These are phyloP conservation scores for Holothuria glaberrima DNA, from an alignment of 35 echinoderm and acorn worm species.

Conservation along the genomic window DNA sequence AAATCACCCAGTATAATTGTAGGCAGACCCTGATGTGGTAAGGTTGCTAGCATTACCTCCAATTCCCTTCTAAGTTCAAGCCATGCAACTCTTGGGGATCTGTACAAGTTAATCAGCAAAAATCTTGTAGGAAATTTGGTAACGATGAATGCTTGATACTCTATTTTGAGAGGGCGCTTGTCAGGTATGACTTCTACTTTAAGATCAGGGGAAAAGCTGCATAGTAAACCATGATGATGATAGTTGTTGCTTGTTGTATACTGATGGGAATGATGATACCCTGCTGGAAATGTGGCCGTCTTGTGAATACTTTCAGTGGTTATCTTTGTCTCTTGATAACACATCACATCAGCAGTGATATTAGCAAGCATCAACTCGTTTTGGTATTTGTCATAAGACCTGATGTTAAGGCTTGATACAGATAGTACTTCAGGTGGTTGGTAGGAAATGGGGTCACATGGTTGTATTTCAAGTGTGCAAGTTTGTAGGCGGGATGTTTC, in stretches of 20 bases:
- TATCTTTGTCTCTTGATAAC: conserved; percentile 27
- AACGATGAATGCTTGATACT: neutral
- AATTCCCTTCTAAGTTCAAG: neutral
- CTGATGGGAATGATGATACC: neutral
- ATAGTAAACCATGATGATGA: conserved; percentile 5
- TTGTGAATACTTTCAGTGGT: neutral
- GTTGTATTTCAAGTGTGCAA: neutral
- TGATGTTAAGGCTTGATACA: neutral
- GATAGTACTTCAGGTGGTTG: neutral
- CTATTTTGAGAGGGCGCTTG: neutral
- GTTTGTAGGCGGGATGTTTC: neutral
- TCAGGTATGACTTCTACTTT: neutral
- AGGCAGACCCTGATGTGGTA: neutral
- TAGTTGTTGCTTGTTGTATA: no score
- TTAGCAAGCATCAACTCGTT: neutral
- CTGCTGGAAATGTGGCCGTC: neutral
- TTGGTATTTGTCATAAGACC: conserved; percentile 16
- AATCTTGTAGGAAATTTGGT: neutral
- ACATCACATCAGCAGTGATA: conserved; percentile 9
- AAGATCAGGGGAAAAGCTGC: neutral
- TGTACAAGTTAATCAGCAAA: conserved; percentile 13
- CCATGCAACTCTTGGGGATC: conserved; percentile 8
- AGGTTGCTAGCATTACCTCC: neutral
- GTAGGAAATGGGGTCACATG: neutral
- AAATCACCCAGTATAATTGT: conserved; percentile 14